Evolutionary conservation across 1,140 invertebrate species (phyloP), one percentile per base, ranked within the genome.

Genomic region (Andrena cerasifolii): DNA sequence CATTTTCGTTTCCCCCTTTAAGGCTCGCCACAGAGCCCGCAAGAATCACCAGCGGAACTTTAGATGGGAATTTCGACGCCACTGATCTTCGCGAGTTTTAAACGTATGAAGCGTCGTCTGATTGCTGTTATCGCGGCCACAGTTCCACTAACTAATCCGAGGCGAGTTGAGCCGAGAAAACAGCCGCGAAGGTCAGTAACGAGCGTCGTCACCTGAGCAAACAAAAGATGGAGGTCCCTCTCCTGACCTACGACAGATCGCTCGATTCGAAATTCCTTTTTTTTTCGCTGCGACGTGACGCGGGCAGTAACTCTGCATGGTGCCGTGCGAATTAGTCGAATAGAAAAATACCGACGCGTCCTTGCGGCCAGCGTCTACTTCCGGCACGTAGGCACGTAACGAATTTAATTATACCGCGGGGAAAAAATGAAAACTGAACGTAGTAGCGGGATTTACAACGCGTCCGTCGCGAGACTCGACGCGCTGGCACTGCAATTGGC

Each of bases 301-400:
- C 24, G 47, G 3, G 18, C 47, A 45, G 54, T 86, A 88, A 85
- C 87, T 89, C 87, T 88, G 80, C 82, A 89, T 88, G 88, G 84
- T 59, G 36, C 66, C 31, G n/a, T n/a, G 49, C 53, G 45, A 74
- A 81, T 81, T 56, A 21, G n/a, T 6, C 45, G 43, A 26, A 80
- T 80, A 74, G 82, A 68, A 74, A 73, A 72, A 79, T 86, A n/a
- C n/a, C n/a, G n/a, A n/a, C n/a, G n/a, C n/a, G n/a, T n/a, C n/a
- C n/a, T n/a, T n/a, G n/a, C n/a, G n/a, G n/a, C n/a, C n/a, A n/a
- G n/a, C n/a, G n/a, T n/a, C n/a, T n/a, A n/a, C n/a, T n/a, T n/a
- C n/a, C n/a, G n/a, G n/a, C n/a, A n/a, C n/a, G n/a, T n/a, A n/a
- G n/a, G n/a, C n/a, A n/a, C n/a, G n/a, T n/a, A n/a, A n/a, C n/a